A percentile compares a stretch with the other conserved stretches of the same genome.
Evolutionary conservation across 2,797 vertebrate species (phyloP).

Genomic region (Danio choprae): DNA sequence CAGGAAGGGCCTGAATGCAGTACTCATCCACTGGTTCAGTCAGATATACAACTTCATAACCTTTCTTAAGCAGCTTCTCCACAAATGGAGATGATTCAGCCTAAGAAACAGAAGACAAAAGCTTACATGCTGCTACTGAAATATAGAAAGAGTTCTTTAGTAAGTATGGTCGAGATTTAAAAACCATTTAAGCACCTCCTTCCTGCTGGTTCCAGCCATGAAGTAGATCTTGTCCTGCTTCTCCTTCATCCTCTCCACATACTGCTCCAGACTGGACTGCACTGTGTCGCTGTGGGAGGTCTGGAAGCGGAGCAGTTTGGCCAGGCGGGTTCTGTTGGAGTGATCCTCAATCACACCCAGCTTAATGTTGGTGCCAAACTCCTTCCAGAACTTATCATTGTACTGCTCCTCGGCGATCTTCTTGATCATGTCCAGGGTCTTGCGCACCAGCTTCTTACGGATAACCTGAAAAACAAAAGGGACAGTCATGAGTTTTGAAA

Average conservation of each 20-base stretch:
- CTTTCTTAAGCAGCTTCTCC: conserved; percentile 94
- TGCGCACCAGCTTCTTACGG: conserved; percentile 97
- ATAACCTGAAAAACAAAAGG: conserved; percentile 84
- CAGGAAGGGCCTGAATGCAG: conserved; percentile 96
- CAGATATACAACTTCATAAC: conserved; percentile 97
- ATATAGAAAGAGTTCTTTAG: neutral
- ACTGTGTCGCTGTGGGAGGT: conserved; percentile 88
- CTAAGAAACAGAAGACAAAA: conserved; percentile 67
- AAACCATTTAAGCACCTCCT: conserved; percentile 82
- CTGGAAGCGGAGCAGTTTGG: conserved; percentile 96
- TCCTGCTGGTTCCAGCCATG: conserved; percentile 95
- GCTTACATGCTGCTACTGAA: neutral
- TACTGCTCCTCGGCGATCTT: conserved; percentile 97
- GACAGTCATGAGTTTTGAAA: neutral
- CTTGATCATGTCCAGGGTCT: conserved; percentile 99
- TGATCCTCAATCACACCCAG: conserved; percentile 99
- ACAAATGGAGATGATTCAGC: conserved; percentile 97
- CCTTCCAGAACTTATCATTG: conserved; percentile 98
- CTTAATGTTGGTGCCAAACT: conserved; percentile 98
- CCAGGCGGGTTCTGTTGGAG: conserved; percentile 95
- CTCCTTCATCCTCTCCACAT: conserved; percentile 99
- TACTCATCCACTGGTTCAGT: conserved; percentile 98
- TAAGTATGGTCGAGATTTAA: neutral
- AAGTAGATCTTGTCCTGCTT: conserved; percentile 99
- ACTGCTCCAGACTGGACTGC: conserved; percentile 90